A percentile compares a stretch with the other conserved stretches of the same genome.
phyloP scores from a whole-genome alignment of 2,797 vertebrate genomes.

The Rhinella marina region DNA sequence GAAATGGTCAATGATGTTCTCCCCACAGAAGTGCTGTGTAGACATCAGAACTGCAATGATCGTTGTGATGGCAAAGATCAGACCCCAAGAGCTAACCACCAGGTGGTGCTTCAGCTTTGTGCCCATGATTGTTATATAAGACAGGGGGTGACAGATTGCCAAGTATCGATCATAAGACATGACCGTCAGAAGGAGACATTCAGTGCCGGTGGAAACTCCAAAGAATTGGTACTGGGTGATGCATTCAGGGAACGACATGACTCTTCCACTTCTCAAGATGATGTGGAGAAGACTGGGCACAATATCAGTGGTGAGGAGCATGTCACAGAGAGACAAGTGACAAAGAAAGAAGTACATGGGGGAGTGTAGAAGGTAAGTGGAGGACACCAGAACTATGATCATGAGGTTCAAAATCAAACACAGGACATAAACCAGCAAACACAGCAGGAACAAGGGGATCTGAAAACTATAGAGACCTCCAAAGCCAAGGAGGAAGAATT shows the following conservation, averaged over 20 bases:
- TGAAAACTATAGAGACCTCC: not conserved
- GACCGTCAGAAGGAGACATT: constrained; percentile 45
- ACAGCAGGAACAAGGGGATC: constrained; percentile 3
- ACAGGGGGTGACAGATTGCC: constrained; percentile 42
- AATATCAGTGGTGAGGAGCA: constrained; percentile 45
- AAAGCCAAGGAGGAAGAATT: constrained; percentile 53
- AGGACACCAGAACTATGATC: constrained; percentile 21
- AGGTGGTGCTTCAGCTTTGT: not conserved
- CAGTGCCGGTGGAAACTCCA: constrained; percentile 17
- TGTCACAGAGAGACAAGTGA: constrained; percentile 39
- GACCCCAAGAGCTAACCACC: not conserved
- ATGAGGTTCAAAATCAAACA: constrained; percentile 35
- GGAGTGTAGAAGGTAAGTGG: not conserved
- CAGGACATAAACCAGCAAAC: constrained; percentile 29
- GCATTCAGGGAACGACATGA: constrained; percentile 27
- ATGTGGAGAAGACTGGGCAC: constrained; percentile 41
- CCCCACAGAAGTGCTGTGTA: constrained; percentile 26
- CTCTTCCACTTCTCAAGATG: not conserved
- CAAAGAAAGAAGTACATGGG: constrained; percentile 57
- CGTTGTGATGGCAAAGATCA: constrained; percentile 30
- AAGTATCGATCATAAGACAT: constrained; percentile 59
- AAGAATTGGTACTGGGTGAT: constrained; percentile 46
- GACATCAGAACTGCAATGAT: constrained; percentile 6
- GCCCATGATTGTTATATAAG: constrained; percentile 30
- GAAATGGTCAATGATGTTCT: constrained; percentile 48